Base-by-base conservation (phyloP, 2,797 vertebrate species). In the Poecile montanus region DNA sequence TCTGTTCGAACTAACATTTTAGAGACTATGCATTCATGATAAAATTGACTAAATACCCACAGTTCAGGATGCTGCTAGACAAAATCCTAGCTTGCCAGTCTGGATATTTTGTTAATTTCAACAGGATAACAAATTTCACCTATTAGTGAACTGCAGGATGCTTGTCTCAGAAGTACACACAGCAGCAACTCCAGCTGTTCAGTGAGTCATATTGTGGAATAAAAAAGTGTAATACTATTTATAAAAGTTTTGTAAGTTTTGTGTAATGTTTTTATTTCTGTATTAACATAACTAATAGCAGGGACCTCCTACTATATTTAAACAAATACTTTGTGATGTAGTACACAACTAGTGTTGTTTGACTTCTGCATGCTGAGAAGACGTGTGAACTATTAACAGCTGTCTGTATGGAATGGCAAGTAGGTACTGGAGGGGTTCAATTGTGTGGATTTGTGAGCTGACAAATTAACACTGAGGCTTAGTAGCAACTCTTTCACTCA, bases 401-500 rank as follows among this genome's bases (percentile, higher is more conserved):
- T 75, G 34, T 74, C 75, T 92, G 3, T 16, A 13, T 53, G 84
- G 65, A 91, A 85, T 22, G 86, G 54, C 20, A 58, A 0, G 81
- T 67, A 68, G 25, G 13, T 91, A 26, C 62, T 30, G 16, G 40
- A 48, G 47, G 27, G 10, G 36, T 58, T 89, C 34, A 26, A 1
- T 81, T 92, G 76, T 75, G 65, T 80, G 65, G 42, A 56, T 91
- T 74, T 89, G 79, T 75, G 47, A 94, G 58, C 54, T 83, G 65
- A 61, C 42, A 78, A 50, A 79, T 45, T 32, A 94, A 67, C 26
- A 53, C 23, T 30, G 62, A 65, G 19, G 36, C 65, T 96, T 85
- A 83, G 36, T 21, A 67, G 27, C n/a, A 80, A n/a, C 34, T 88
- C 66, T 60, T 91, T 62, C 65, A 11, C 36, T 83, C 40, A 32